phyloP scores from a whole-genome alignment of 2,888 invertebrate species.

The Lacanobia oleracea region DNA sequence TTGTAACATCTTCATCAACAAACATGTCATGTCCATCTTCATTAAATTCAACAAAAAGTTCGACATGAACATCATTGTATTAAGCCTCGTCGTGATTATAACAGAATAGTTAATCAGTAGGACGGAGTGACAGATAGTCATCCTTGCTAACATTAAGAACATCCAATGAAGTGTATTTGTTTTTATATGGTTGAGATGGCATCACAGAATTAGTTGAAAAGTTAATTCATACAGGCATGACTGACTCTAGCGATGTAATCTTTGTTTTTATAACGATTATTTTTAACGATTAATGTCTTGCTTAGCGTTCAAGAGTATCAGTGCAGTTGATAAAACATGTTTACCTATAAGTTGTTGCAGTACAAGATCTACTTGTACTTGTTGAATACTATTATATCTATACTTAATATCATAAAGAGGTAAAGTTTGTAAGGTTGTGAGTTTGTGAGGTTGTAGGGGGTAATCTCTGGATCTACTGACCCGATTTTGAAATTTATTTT shows the following conservation, averaged over 20 bases:
- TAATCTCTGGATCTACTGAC: no score
- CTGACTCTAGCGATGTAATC: neutral
- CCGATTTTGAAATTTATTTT: no score
- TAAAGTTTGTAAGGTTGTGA: no score
- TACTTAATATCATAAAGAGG: no score
- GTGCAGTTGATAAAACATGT: neutral
- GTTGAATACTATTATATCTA: neutral
- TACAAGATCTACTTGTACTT: neutral
- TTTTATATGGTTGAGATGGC: neutral
- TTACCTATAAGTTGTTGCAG: neutral
- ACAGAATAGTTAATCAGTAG: constrained; percentile 25
- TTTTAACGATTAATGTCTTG: neutral
- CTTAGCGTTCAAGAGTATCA: neutral
- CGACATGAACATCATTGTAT: constrained; percentile 43
- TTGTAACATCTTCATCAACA: constrained; percentile 39
- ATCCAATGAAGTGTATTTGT: neutral
- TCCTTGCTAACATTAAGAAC: neutral
- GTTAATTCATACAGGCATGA: constrained; percentile 10
- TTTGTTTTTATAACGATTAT: neutral
- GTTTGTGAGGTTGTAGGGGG: no score
- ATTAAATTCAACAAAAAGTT: constrained; percentile 39
- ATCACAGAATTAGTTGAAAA: neutral
- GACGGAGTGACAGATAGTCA: constrained; percentile 16
- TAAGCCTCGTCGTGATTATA: constrained; percentile 10
- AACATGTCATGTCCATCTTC: constrained; percentile 23